phyloP scores from a whole-genome alignment of 2,888 invertebrate genomes.

The Cryptocephalus moraei region DNA sequence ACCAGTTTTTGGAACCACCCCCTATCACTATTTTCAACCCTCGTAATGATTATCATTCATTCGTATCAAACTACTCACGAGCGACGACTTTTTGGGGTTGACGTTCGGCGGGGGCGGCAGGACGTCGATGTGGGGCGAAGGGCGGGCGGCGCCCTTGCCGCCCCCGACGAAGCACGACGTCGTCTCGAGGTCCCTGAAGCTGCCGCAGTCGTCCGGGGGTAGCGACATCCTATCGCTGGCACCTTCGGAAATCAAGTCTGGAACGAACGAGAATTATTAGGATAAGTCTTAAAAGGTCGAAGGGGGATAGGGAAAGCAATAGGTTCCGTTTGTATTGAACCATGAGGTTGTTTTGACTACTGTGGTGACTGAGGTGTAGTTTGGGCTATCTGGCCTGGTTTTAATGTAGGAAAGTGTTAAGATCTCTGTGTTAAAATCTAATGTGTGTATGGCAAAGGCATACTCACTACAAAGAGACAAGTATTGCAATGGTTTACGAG shows the following conservation, averaged over 20 bases:
- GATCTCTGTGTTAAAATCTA: conserved; percentile 97
- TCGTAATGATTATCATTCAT: too few species aligned
- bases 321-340: too few species aligned
- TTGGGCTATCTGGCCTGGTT: too few species aligned
- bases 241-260: conserved; percentile 32
- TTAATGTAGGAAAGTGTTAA: too few species aligned
- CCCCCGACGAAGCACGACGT: conserved; percentile 2
- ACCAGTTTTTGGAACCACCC: too few species aligned
- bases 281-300: too few species aligned
- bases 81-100: conserved; percentile 25
- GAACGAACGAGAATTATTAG: conserved; percentile 10
- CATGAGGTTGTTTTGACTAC: too few species aligned
- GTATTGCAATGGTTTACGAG: conserved; percentile 82
- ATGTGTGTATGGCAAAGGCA: conserved; percentile 92
- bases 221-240: conserved; percentile 34
- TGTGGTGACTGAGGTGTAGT: too few species aligned
- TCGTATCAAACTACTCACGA: conserved; percentile 25
- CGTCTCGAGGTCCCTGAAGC: conserved; percentile 30
- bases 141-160: conserved; percentile 30
- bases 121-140: conserved; percentile 39
- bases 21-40: too few species aligned
- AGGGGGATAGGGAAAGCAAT: too few species aligned
- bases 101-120: conserved; percentile 37
- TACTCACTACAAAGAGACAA: conserved; percentile 84
- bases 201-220: conserved; percentile 32